A percentile compares a stretch with the other conserved stretches of the same genome.
phyloP scores from a whole-genome alignment of 2,797 vertebrate species.

The Paramormyrops hopkinsi region DNA sequence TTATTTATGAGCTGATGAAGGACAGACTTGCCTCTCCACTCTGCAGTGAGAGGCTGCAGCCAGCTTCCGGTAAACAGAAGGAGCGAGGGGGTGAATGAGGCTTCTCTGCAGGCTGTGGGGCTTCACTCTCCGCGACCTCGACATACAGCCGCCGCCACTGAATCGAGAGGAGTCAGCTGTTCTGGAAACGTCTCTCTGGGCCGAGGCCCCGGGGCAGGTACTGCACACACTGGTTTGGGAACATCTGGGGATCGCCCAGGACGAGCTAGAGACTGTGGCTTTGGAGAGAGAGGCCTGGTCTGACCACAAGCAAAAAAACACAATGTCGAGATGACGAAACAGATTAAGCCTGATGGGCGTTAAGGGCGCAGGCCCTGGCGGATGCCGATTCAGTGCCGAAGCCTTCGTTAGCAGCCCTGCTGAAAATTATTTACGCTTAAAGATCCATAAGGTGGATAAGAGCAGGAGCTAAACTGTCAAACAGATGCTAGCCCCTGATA shows the following conservation, averaged over 20 bases:
- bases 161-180: not conserved
- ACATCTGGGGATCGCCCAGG: not conserved
- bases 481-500: not conserved
- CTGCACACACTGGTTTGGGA: not conserved
- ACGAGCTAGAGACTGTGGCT: not conserved
- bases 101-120: not conserved
- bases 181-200: not conserved
- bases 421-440: not conserved
- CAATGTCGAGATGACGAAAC: not conserved
- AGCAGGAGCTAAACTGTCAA: not conserved
- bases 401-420: not conserved
- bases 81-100: not conserved
- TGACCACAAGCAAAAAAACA: not conserved
- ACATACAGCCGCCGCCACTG: not conserved
- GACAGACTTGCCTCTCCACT: not conserved
- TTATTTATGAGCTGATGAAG: not conserved
- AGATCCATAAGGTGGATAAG: not conserved
- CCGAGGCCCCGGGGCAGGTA: not conserved
- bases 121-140: not conserved
- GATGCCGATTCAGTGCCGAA: not conserved
- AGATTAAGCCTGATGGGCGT: not conserved
- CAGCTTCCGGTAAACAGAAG: not conserved
- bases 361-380: not conserved
- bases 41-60: not conserved
- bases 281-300: not conserved